A percentile compares a stretch with the other conserved stretches of the same genome.
Conservation (phyloP, 2,797 vertebrate species). For the Lacerta viridis region DNA sequence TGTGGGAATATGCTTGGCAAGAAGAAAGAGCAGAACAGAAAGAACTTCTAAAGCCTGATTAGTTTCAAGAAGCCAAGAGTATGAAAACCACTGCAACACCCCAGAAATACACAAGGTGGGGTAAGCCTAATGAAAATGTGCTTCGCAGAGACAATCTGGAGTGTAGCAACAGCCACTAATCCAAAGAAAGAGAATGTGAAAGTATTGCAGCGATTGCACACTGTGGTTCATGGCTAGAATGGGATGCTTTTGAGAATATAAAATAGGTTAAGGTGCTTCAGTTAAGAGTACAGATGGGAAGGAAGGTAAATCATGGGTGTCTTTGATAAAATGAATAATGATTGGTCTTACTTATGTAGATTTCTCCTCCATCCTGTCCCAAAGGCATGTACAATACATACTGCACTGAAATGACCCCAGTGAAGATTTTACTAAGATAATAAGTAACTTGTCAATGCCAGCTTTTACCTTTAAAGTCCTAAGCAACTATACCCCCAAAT, state of each 20-base stretch:
- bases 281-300: not conserved
- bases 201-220: not conserved
- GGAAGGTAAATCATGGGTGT: not conserved
- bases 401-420: not conserved
- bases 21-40: not conserved
- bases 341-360: not conserved
- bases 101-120: conserved; percentile 25
- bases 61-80: not conserved
- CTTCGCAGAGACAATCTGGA: not conserved
- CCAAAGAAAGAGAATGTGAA: not conserved
- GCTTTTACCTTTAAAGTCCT: not conserved
- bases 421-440: not conserved
- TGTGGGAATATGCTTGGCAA: not conserved
- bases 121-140: conserved; percentile 5
- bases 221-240: not conserved
- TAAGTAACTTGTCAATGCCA: not conserved
- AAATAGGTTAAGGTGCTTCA: not conserved
- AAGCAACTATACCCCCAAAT: not conserved
- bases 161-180: too few relatives aligned
- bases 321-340: not conserved
- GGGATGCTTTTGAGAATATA: not conserved
- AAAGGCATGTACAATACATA: not conserved
- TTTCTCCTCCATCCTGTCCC: not conserved
- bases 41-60: not conserved
- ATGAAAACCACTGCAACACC: conserved; percentile 14